These are phyloP conservation scores for Eurytoma californica DNA, from an alignment of 2,888 invertebrate species.

Conservation along the genomic window DNA sequence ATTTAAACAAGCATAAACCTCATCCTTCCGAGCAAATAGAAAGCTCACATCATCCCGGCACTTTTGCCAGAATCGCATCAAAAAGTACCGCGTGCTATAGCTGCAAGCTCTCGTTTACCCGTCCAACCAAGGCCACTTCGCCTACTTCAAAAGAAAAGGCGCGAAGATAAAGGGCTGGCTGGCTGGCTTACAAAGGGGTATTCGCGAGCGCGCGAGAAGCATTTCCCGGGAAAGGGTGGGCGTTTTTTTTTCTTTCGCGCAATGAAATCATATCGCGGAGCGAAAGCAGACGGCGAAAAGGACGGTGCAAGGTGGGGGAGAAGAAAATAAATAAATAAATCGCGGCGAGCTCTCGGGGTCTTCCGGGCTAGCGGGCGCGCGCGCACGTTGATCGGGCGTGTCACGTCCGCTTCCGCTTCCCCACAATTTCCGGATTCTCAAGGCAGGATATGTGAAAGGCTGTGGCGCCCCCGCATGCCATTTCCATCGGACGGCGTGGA, in stretches of 20 bases:
- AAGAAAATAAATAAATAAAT: not conserved
- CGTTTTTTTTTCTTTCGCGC: not conserved
- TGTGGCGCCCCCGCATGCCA: not conserved
- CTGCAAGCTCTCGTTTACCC: too few relatives aligned
- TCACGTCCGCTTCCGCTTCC: constrained; percentile 69
- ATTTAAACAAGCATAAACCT: too few relatives aligned
- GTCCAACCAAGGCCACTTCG: too few relatives aligned
- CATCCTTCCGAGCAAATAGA: too few relatives aligned
- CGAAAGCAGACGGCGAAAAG: not conserved
- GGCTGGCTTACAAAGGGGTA: too few relatives aligned
- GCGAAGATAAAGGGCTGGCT: too few relatives aligned
- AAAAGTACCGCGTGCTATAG: too few relatives aligned
- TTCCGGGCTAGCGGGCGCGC: not conserved
- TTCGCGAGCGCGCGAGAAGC: too few relatives aligned
- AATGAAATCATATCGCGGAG: constrained; percentile 28
- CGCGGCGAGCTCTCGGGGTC: not conserved
- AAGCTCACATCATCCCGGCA: too few relatives aligned
- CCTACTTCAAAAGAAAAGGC: too few relatives aligned
- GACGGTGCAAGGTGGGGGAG: not conserved
- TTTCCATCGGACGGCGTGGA: constrained; percentile 1
- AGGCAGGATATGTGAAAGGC: constrained; percentile 29
- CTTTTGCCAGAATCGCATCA: too few relatives aligned
- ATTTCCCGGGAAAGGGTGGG: too few relatives aligned
- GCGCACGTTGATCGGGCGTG: constrained; percentile 61
- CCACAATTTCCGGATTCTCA: constrained; percentile 67